Evolutionary conservation across 2,113 vertebrate genomes (phyloP), one percentile per base, ranked within the genome.

Genomic region (Triplophysa siluroides): DNA sequence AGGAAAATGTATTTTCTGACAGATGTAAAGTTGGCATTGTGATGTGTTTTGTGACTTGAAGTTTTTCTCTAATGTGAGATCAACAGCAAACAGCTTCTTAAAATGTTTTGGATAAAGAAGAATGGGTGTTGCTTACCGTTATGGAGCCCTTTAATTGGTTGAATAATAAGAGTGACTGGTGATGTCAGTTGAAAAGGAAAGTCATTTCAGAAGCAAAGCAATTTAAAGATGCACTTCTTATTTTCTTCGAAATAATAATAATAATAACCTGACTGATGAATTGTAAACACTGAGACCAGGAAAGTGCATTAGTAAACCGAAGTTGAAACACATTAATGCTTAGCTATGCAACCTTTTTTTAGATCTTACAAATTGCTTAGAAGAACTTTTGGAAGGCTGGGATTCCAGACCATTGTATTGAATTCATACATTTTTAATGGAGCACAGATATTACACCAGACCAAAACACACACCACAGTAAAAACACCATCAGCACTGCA

Each of bases 11-110:
- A 76, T 65, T 76, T 43, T 21, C 19, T 23, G 45, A 18, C 45
- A 77, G 75, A 66, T 14, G 45, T 54, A 54, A 61, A 76, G 61
- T 66, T 66, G 74, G 74, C 74, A 54, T 77, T 18, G 18, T 38
- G 62, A 47, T 63, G 41, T 63, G 58, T 65, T 45, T 47, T 52
- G 4, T 76, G 29, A 33, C 29, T 33, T 29, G 29, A 4, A 29
- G 29, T 29, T 38, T 38, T 33, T 61, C 8, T 14, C 29, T 63
- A 7, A 76, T 52, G 62, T 65, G 45, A 65, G 23, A 52, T 24
- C 45, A 65, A 19, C 74, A 52, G 74, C 74, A 65, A 24, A 21
- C 64, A 21, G 23, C 12, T 16, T 16, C 33, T 6, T 16, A 52
- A 52, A 1, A 52, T 3, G 7, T 6, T 1, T 16, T 52, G 16